phyloP scores from a whole-genome alignment of 2,113 vertebrate species.

The Pygoscelis adeliae region DNA sequence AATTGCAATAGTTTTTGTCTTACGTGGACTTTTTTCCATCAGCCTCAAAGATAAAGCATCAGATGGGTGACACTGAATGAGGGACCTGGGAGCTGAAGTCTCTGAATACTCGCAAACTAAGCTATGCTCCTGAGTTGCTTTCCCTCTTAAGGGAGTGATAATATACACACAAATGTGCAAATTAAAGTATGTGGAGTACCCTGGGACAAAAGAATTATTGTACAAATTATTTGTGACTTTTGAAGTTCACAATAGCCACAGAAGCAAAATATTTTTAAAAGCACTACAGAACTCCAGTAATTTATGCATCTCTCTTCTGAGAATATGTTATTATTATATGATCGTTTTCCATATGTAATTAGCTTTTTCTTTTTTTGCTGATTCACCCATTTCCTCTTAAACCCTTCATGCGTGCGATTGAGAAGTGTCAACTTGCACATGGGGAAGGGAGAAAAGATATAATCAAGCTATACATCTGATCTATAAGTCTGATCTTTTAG shows the following conservation, averaged over 20 bases:
- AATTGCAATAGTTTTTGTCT: not conserved
- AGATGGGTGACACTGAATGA: not conserved
- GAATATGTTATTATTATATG: not conserved
- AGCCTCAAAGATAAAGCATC: not conserved
- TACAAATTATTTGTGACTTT: not conserved
- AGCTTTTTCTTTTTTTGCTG: not conserved
- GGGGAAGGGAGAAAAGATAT: not conserved
- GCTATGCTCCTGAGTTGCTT: not conserved
- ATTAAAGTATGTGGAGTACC: not conserved
- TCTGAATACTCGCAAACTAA: not conserved
- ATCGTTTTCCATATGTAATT: not conserved
- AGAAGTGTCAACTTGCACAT: not conserved
- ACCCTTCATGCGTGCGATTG: not conserved
- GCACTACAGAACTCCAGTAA: not conserved
- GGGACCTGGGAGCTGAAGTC: not conserved
- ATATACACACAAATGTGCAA: not conserved
- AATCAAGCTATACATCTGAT: not conserved
- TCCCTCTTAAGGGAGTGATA: not conserved
- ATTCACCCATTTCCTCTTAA: constrained; percentile 5
- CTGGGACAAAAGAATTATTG: not conserved
- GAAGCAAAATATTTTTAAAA: not conserved
- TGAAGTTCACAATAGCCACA: not conserved
- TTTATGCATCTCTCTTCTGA: not conserved
- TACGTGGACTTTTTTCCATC: not conserved
- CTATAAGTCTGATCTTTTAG: not conserved